Base-by-base conservation (phyloP, 2,113 vertebrate genomes). In the Engraulis encrasicolus region DNA sequence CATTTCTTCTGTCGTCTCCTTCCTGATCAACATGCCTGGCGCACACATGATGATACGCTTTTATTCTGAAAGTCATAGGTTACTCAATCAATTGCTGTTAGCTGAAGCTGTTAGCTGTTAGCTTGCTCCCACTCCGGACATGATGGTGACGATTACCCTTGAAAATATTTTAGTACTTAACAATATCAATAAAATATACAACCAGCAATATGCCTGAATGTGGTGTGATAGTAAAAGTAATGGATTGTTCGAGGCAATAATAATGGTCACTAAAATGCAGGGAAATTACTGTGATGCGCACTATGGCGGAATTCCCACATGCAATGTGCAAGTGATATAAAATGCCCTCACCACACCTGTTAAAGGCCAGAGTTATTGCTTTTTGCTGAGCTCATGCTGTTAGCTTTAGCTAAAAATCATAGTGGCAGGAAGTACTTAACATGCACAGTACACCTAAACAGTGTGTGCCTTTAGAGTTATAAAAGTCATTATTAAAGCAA, bases 401-500 rank as follows among this genome's bases (percentile, higher is more conserved):
- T n/a, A n/a, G n/a, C n/a, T n/a, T n/a, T n/a, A n/a, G n/a, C n/a
- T n/a, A 66, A 20, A n/a, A 66, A 9, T 31, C 2, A 66, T n/a
- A 66, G 11, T 31, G 23, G 15, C 7, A 11, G 23, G 58, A 66
- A 4, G 7, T 66, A 66, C n/a, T 66, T 31, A 27, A 66, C 15
- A 66, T 66, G 58, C 58, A 66, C 9, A 58, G 58, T 27, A 31
- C 23, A 66, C 7, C 58, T 14, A 31, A 66, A 27, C 58, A 61
- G 20, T 23, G 23, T 66, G 31, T 66, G 58, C 58, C 58, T 31
- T 66, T 31, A 66, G n/a, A n/a, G n/a, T n/a, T n/a, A n/a, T n/a
- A n/a, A n/a, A n/a, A n/a, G 58, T 66, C 58, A 66, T 66, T 66
- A 17, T 66, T 23, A 66, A 66, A 66, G 58, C 7, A 66, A 66